Conservation (phyloP, 2,888 invertebrate genomes). For the Ceratothoa steindachneri region DNA sequence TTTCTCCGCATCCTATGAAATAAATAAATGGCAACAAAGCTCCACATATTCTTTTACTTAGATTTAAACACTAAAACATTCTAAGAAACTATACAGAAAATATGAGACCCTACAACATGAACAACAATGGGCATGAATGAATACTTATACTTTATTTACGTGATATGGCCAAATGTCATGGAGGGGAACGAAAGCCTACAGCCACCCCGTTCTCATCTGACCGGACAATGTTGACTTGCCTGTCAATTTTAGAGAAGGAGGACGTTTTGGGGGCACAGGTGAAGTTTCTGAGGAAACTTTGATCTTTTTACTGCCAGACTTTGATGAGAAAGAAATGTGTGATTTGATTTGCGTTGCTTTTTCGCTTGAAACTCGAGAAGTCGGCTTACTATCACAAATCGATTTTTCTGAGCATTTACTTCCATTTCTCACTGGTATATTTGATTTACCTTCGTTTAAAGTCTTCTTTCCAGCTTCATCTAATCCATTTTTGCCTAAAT, state of each 20-base stretch:
- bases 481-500: neutral
- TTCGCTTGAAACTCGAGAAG: neutral
- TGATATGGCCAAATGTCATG: too few species aligned
- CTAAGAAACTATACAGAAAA: too few species aligned
- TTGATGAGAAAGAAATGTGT: neutral
- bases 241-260: too few species aligned
- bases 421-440: neutral
- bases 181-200: too few species aligned
- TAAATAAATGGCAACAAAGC: too few species aligned
- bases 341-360: neutral
- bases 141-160: too few species aligned
- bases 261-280: neutral
- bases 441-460: neutral
- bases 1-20: too few species aligned
- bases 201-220: conserved; percentile 39
- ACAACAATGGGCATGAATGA: too few species aligned
- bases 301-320: neutral
- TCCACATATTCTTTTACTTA: too few species aligned
- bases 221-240: conserved; percentile 40
- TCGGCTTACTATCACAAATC: neutral
- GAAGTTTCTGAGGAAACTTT: neutral
- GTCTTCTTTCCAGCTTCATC: neutral
- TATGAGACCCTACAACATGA: too few species aligned
- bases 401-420: neutral
- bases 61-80: too few species aligned